Percentiles rank a stretch among this genome's conserved stretches.
Evolutionary conservation across 2,888 invertebrate species (phyloP).

Genomic region (Octonoba sinensis): DNA sequence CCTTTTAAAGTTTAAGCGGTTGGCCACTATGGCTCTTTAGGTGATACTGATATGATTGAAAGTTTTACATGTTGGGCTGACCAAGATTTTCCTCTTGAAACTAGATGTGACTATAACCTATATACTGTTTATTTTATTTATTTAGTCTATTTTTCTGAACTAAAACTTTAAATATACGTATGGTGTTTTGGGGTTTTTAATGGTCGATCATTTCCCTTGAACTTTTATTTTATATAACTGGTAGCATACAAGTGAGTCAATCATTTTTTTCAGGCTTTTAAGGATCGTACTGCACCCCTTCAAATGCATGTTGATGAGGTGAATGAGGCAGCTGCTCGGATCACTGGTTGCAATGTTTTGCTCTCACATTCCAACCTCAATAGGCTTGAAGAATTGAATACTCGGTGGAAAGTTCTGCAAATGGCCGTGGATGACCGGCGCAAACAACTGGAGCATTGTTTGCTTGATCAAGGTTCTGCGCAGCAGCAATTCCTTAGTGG

Average conservation of each 20-base stretch:
- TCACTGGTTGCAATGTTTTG: conserved; percentile 80
- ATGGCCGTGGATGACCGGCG: conserved; percentile 84
- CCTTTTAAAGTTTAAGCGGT: no score
- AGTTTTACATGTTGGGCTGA: no score
- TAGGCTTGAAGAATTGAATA: conserved; percentile 84
- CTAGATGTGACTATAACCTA: no score
- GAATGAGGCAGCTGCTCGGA: conserved; percentile 81
- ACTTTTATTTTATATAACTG: no score
- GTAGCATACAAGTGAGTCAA: neutral
- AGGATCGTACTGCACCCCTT: conserved; percentile 79
- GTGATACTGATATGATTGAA: no score
- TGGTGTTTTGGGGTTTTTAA: no score
- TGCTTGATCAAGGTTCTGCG: conserved; percentile 80
- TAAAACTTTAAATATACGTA: no score
- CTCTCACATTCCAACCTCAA: conserved; percentile 78
- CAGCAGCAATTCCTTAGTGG: conserved; percentile 74
- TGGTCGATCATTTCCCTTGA: no score
- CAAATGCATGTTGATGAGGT: conserved; percentile 82
- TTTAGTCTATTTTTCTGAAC: no score
- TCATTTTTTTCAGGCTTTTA: conserved; percentile 76
- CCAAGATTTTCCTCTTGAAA: no score
- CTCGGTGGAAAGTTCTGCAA: conserved; percentile 89
- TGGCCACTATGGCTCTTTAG: no score
- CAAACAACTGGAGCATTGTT: conserved; percentile 86
- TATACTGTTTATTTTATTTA: no score